phyloP scores from a whole-genome alignment of 2,888 invertebrate genomes.

The Drosophila niveifrons region DNA sequence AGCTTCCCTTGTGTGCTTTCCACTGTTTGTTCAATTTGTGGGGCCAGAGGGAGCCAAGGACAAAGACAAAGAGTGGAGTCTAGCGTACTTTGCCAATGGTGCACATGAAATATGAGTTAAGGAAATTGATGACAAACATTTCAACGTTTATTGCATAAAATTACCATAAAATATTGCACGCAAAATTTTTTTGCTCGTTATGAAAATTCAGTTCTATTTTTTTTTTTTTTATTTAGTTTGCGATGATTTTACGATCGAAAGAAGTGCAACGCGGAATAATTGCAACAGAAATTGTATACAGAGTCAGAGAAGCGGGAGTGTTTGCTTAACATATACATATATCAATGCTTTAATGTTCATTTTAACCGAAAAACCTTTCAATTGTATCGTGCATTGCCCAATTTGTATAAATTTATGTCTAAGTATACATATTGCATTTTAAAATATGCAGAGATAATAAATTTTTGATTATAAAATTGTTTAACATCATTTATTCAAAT shows the following conservation, averaged over 20 bases:
- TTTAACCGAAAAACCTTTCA: not conserved
- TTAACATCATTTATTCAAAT: too few relatives aligned
- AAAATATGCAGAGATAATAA: too few relatives aligned
- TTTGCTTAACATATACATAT: not conserved
- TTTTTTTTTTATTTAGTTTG: constrained; percentile 11
- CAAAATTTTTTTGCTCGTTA: constrained; percentile 64
- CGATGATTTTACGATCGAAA: constrained; percentile 44
- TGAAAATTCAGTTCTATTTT: constrained; percentile 33
- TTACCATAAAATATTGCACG: constrained; percentile 77
- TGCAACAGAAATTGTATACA: constrained; percentile 32
- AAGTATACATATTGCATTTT: too few relatives aligned
- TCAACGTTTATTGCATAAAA: constrained; percentile 80
- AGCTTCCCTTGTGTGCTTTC: constrained; percentile 8
- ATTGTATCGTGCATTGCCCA: not conserved
- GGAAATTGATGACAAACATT: constrained; percentile 80
- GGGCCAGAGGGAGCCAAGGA: not conserved
- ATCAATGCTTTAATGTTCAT: constrained; percentile 4
- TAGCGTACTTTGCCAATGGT: constrained; percentile 42
- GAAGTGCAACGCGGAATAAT: constrained; percentile 51
- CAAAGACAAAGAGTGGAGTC: not conserved
- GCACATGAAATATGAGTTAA: constrained; percentile 80
- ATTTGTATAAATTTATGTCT: too few relatives aligned
- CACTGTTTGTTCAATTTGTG: constrained; percentile 15
- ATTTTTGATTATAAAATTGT: too few relatives aligned
- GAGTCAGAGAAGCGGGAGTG: not conserved